A percentile compares a stretch with the other conserved stretches of the same genome.
Evolutionary conservation across 2,797 vertebrate species (phyloP).

Genomic region (Cyprinodon diabolis): DNA sequence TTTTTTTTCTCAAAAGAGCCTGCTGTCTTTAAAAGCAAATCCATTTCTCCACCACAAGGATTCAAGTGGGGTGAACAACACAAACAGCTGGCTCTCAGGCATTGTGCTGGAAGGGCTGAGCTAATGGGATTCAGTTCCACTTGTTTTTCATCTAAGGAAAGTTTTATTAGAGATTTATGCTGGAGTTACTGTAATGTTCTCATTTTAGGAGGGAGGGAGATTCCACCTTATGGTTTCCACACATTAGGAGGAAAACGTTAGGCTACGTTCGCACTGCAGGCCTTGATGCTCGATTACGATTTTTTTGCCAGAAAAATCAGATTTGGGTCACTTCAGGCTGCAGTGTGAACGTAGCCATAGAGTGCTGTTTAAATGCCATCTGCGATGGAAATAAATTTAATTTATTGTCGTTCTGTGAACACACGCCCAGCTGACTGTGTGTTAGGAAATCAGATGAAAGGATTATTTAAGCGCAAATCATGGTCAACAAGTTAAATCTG

Average conservation of each 20-base stretch:
- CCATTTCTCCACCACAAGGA: slow-evolving; percentile 50
- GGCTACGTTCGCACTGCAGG: too few relatives aligned
- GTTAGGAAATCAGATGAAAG: too few relatives aligned
- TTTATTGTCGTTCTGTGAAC: too few relatives aligned
- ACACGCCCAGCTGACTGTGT: too few relatives aligned
- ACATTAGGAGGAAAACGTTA: background rate
- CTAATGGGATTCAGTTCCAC: slow-evolving; percentile 33
- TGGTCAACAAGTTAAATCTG: too few relatives aligned
- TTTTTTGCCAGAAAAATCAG: too few relatives aligned
- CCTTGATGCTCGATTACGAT: too few relatives aligned
- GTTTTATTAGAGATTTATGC: background rate
- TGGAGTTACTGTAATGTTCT: background rate
- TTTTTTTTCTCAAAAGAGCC: slow-evolving; percentile 40
- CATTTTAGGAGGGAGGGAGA: background rate
- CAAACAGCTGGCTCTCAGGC: slow-evolving; percentile 32
- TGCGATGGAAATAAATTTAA: too few relatives aligned
- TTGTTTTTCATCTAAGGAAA: slow-evolving; percentile 4
- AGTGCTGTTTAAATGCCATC: too few relatives aligned
- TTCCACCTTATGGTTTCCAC: background rate
- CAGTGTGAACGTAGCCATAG: too few relatives aligned
- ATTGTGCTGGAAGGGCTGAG: slow-evolving; percentile 26
- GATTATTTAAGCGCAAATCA: too few relatives aligned
- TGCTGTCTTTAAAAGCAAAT: slow-evolving; percentile 58
- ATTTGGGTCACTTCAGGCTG: too few relatives aligned
- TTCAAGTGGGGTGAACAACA: slow-evolving; percentile 26